Evolutionary conservation across 1,140 invertebrate species (phyloP), one percentile per base, ranked within the genome.

Genomic region (Brachionus sp.): DNA sequence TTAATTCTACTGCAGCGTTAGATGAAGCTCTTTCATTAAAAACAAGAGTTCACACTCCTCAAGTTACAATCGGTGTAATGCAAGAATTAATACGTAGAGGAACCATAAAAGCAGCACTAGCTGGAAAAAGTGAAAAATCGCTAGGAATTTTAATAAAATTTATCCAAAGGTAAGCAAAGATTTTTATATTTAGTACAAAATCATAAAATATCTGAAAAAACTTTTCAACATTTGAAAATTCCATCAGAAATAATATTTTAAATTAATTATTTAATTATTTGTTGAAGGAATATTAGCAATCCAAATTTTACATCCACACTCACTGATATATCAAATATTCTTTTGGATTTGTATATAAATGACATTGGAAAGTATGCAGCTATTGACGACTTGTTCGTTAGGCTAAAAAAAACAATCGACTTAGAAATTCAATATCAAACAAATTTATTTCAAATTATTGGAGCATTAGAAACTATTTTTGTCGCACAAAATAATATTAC

Each of bases 1-100:
- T 95, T 88, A 91, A 94, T 85, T 94, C 94, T 88, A 91, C 91
- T 0, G 93, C 93, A 90, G 94, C 94, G 5, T 89, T 97, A 10
- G 92, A 94, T 86, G 86, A 88, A 80, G 94, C 93, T 53, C 25
- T 66, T 83, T 84, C n/a, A 84, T 39, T 84, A 0, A 66, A 82
- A 25, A 68, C 86, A 7, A 53, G 86, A 10, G 91, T 90, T 33
- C 92, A 92, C 86, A 90, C 89, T 57, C 95, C 95, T 3, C 92
- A 95, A 85, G 90, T 92, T 35, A 93, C 93, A 3, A 91, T 95
- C 64, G 91, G 92, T 73, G 88, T 96, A 4, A 90, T 96, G 84
- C 93, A 94, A 87, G 95, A 98, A 89, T 88, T 97, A 46, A 87
- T 87, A 9, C 42, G 88, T 12, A 53, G 87, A 16, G 86, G 85